These are phyloP conservation scores for Isoperla grammatica DNA, from an alignment of 2,888 invertebrate species.

Conservation along the genomic window DNA sequence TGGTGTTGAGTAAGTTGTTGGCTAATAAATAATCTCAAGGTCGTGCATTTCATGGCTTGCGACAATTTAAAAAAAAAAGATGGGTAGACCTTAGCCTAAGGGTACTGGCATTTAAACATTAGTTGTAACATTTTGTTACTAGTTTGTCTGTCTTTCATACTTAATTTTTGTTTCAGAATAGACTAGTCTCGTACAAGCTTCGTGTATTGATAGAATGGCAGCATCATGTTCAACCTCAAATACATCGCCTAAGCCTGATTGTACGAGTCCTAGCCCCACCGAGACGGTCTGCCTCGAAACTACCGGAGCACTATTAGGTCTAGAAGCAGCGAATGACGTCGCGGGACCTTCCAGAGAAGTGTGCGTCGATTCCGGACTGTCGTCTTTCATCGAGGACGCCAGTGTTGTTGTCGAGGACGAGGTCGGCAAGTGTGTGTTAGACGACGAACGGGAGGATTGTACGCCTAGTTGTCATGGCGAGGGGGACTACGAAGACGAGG, in stretches of 20 bases:
- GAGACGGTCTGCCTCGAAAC: slow-evolving; percentile 42
- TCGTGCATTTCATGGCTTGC: too few relatives aligned
- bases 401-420: slow-evolving; percentile 1
- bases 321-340: slow-evolving; percentile 6
- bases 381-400: slow-evolving; percentile 8
- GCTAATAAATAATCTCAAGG: too few relatives aligned
- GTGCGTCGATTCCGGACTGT: slow-evolving; percentile 15
- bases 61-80: too few relatives aligned
- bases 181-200: neutral
- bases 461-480: slow-evolving; percentile 19
- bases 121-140: too few relatives aligned
- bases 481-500: slow-evolving; percentile 34
- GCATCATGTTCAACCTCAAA: slow-evolving; percentile 43
- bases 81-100: too few relatives aligned
- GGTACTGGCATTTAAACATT: too few relatives aligned
- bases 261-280: slow-evolving; percentile 44
- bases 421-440: slow-evolving; percentile 19
- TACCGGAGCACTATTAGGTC: slow-evolving; percentile 12
- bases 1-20: too few relatives aligned
- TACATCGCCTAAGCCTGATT: slow-evolving; percentile 41
- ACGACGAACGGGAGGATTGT: slow-evolving; percentile 20
- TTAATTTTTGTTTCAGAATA: neutral
- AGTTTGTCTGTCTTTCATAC: too few relatives aligned
- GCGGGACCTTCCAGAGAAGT: slow-evolving; percentile 26
- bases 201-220: slow-evolving; percentile 43